A percentile compares a stretch with the other conserved stretches of the same genome.
These are phyloP conservation scores for Muscina levida DNA, from an alignment of 2,888 invertebrate genomes.

Conservation along the genomic window DNA sequence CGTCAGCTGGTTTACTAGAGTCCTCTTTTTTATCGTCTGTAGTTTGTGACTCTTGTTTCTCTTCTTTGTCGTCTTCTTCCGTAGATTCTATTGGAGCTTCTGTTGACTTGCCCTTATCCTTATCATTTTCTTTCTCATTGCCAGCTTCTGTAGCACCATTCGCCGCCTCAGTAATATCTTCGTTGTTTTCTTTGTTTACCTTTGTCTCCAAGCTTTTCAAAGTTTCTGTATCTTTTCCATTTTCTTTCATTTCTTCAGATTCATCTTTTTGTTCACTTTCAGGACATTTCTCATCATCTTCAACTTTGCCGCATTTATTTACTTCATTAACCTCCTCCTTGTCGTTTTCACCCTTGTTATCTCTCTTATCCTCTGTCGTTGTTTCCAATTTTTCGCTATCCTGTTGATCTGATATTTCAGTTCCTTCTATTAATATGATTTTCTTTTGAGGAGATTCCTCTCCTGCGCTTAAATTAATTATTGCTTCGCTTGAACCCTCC, in stretches of 20 bases:
- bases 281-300: background rate
- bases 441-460: background rate
- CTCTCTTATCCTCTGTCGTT: background rate
- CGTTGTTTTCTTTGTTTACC: background rate
- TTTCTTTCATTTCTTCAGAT: background rate
- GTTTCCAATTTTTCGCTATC: background rate
- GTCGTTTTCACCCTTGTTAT: constrained; percentile 2
- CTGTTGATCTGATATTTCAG: no score
- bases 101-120: background rate
- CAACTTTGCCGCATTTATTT: background rate
- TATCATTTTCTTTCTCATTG: constrained; percentile 4
- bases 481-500: background rate
- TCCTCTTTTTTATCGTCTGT: background rate
- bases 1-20: background rate
- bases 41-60: background rate
- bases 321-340: constrained; percentile 9
- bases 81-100: background rate
- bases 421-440: background rate
- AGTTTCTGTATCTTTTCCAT: constrained; percentile 6
- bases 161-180: background rate
- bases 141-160: background rate
- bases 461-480: background rate
- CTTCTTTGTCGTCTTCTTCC: background rate
- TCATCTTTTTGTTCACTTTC: background rate
- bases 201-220: constrained; percentile 28